Percentiles rank a stretch among this genome's conserved stretches.
Conservation (phyloP, 2,113 vertebrate species). For the Oxyruncus cristatus region DNA sequence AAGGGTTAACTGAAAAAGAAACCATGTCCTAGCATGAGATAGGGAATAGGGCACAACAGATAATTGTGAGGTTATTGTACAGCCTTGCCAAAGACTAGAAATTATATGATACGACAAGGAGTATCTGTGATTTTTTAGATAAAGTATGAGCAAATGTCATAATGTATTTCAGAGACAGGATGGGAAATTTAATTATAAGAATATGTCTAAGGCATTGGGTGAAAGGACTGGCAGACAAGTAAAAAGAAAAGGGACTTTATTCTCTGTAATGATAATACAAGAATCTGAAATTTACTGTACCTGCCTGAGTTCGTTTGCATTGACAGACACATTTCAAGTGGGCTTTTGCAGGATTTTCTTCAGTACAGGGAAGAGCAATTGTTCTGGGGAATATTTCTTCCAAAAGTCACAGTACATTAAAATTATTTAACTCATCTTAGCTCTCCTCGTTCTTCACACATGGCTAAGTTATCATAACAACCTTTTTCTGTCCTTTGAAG, state of each 20-base stretch:
- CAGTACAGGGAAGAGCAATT: not conserved
- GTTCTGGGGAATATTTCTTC: not conserved
- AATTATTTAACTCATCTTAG: slow-evolving; percentile 22
- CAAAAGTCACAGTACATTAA: not conserved
- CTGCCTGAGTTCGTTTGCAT: not conserved
- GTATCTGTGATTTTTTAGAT: slow-evolving; percentile 1
- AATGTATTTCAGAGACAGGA: not conserved
- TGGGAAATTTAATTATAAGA: not conserved
- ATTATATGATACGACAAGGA: not conserved
- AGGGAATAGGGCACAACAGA: not conserved
- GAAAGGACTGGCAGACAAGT: not conserved
- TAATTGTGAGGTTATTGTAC: not conserved
- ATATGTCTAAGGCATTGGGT: not conserved
- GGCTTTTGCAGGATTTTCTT: not conserved
- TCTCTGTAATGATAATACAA: not conserved
- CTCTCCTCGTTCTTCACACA: not conserved
- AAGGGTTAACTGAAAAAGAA: slow-evolving; percentile 38
- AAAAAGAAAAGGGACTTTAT: not conserved
- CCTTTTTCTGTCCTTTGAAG: not conserved
- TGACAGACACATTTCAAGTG: not conserved
- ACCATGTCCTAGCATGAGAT: not conserved
- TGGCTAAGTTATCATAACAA: slow-evolving; percentile 6
- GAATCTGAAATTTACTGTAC: not conserved
- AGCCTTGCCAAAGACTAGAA: not conserved
- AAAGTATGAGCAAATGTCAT: not conserved